Base-by-base conservation (phyloP, 2,888 invertebrate genomes). In the Megalurothrips usitatus region DNA sequence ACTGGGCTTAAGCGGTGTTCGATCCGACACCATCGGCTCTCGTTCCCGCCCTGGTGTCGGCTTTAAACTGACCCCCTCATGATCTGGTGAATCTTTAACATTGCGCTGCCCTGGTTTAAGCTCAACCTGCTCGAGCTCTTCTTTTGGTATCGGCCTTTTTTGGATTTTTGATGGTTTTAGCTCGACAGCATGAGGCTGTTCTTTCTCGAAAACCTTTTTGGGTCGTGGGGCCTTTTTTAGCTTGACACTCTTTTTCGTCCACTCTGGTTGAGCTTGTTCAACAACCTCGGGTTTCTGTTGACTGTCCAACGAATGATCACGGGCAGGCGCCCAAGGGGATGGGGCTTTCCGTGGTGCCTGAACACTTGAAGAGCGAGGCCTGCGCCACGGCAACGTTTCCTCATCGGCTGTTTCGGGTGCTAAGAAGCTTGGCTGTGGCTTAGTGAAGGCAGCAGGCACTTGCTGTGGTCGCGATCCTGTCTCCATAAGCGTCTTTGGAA, bases 191-290 rank as follows among this genome's bases (percentile, higher is more conserved):
- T 75, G 68, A 9, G 26, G 68, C 12, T 75, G 68, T 2, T 75
- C 68, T 12, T 75, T 75, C 12, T 75, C 68, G 26, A 75, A 75
- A 9, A 26, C 12, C 23, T 75, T 75, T 12, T 75, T 75, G 12
- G 68, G 68, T 23, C 68, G 68, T 8, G 68, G 68, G 10, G 68
- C 68, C 10, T 23, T 75, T 26, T 75, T 75, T 0, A 92, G 85
- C 75, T 86, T 88, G 23, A 91, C 88, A 83, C 90, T 89, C 87
- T 94, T 92, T 84, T 93, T 90, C 4, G 91, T 94, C 91, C 91
- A 91, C 14, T 43, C 34, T 6, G 91, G 90, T 84, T 90, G 86
- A 1, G 83, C 82, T 78, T 84, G 83, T 2, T 43, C 34, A 2
- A 6, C 34, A 8, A 26, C 80, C 3, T 63, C 75, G 23, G 58